Conservation (phyloP, 2,113 vertebrate species). For the Collichthys lucidus region DNA sequence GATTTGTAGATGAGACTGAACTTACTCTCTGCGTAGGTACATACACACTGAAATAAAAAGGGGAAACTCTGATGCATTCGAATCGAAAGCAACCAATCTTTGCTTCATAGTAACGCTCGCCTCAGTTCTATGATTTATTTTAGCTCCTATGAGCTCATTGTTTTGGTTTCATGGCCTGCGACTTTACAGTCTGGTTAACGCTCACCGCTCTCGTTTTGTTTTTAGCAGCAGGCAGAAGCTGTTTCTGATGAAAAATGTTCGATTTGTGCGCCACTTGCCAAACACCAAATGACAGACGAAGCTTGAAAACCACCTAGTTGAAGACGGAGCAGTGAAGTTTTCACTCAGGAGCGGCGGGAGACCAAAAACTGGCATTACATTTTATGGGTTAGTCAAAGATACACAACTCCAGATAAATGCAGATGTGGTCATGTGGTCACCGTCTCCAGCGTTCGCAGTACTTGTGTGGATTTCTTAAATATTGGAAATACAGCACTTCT, state of each 20-base stretch:
- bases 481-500: not conserved
- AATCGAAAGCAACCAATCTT: too few species aligned
- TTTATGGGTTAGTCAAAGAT: too few species aligned
- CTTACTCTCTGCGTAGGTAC: not conserved
- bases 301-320: too few species aligned
- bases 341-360: too few species aligned
- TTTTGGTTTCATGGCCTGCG: not conserved
- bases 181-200: not conserved
- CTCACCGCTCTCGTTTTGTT: too few species aligned
- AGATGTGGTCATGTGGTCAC: not conserved
- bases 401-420: too few species aligned
- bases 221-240: not conserved
- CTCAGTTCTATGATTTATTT: not conserved
- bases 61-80: too few species aligned
- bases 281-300: too few species aligned
- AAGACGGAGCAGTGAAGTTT: too few species aligned
- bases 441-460: not conserved
- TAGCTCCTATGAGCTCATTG: not conserved
- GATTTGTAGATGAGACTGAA: conserved; percentile 11
- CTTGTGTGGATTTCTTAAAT: too few species aligned
- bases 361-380: too few species aligned
- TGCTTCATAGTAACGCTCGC: not conserved
- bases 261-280: too few species aligned
- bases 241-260: not conserved
- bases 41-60: not conserved